These are phyloP conservation scores for Nasonovia ribisnigri DNA, from an alignment of 2,888 invertebrate genomes.

Conservation along the genomic window DNA sequence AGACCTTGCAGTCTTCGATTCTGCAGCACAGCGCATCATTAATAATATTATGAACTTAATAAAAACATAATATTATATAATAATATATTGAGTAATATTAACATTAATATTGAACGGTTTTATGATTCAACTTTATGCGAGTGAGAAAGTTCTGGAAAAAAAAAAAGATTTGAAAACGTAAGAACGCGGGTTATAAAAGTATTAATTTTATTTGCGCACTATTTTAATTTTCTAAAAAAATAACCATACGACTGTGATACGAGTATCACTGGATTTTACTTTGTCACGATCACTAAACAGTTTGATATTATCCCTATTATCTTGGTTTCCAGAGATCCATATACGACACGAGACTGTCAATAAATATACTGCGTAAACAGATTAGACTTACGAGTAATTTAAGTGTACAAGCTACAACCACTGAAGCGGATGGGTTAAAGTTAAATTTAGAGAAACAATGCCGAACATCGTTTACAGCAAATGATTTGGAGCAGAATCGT, in stretches of 20 bases:
- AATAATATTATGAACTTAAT: neutral
- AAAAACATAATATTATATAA: neutral
- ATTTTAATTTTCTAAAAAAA: neutral
- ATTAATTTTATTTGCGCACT: neutral
- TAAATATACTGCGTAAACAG: neutral
- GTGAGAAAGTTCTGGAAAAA: neutral
- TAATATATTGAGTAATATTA: neutral
- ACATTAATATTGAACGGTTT: neutral
- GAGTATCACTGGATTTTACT: neutral
- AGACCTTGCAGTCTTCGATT: neutral
- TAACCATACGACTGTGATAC: neutral
- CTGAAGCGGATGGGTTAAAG: constrained; percentile 1
- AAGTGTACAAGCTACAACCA: neutral
- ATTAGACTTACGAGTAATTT: constrained; percentile 9
- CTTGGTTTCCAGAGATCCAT: neutral
- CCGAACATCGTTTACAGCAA: neutral
- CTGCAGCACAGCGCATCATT: neutral
- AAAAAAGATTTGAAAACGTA: neutral
- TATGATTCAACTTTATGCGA: neutral
- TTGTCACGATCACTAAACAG: neutral
- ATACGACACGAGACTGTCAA: neutral
- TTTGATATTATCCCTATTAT: neutral
- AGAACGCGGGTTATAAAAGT: neutral
- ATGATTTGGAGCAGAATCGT: neutral
- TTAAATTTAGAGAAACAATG: neutral